phyloP scores from a whole-genome alignment of 2,888 invertebrate genomes.

The Aleiodes alternator region DNA sequence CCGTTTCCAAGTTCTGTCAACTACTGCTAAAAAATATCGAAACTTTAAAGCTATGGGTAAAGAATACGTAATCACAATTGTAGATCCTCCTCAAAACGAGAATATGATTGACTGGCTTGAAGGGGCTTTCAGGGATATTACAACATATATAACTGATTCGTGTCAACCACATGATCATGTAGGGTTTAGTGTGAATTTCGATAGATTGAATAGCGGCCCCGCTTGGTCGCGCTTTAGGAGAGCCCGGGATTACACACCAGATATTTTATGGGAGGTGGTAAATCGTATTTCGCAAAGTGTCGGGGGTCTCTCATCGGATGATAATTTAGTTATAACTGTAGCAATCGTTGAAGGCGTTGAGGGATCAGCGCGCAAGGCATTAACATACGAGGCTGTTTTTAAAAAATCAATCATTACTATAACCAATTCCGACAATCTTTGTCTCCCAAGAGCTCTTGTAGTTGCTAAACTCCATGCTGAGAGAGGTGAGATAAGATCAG shows the following conservation, averaged over 20 bases:
- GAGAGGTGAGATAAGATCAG: neutral
- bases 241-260: neutral
- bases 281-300: neutral
- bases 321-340: neutral
- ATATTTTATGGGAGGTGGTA: neutral
- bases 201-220: too few relatives aligned
- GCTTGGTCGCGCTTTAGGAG: neutral
- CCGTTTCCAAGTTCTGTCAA: neutral
- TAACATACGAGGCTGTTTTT: neutral
- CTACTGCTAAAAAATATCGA: neutral
- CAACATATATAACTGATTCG: neutral
- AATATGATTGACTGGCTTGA: neutral
- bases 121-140: neutral
- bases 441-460: neutral
- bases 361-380: neutral
- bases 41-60: neutral
- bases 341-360: neutral
- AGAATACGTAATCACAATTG: neutral
- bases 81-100: neutral
- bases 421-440: too few relatives aligned
- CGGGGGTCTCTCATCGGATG: neutral
- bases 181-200: neutral
- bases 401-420: neutral
- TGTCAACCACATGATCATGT: neutral
- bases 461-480: neutral